Evolutionary conservation across 2,113 vertebrate genomes (phyloP), one percentile per base, ranked within the genome.

Genomic region (Propithecus coquereli): DNA sequence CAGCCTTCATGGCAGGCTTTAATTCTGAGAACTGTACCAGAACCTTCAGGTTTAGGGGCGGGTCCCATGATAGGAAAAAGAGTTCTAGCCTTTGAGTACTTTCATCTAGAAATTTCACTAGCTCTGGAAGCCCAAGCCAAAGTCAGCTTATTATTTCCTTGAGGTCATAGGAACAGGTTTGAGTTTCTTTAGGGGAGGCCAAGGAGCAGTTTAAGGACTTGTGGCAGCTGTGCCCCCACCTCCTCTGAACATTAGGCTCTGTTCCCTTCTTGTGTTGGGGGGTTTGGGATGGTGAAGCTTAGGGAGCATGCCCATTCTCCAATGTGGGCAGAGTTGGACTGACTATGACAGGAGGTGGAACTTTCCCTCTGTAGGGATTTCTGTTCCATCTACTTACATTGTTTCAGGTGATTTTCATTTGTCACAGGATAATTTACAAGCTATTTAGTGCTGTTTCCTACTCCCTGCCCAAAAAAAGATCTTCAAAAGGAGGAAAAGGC

Each of bases 401-500:
- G 10, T 47, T 83, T 40, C 27, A 57, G 12, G 52, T 68, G 34
- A 79, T 63, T 86, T 71, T 34, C 25, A 9, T 52, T 77, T 84
- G 50, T 73, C 50, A 37, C 63, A 40, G 25, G 73, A 32, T 61
- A 66, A 68, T 91, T 85, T 65, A 68, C 45, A 52, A 73, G 10
- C 16, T 83, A 14, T 87, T 82, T 76, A 43, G 54, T 76, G 34
- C n/a, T 91, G 37, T 77, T 23, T 85, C 32, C 40, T 57, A 43
- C 2, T 77, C 4, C 18, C 18, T 68, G 23, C 20, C 65, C 9
- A 54, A 54, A 73, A 80, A 91, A 43, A 93, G n/a, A 68, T 37
- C 37, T 85, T 54, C 25, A 47, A 79, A 96, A 52, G 30, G 27
- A 94, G 25, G 22, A 45, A 94, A 70, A 93, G 5, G 20, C 30